These are phyloP conservation scores for Odontocerum albicorne DNA, from an alignment of 2,888 invertebrate species.

Conservation along the genomic window DNA sequence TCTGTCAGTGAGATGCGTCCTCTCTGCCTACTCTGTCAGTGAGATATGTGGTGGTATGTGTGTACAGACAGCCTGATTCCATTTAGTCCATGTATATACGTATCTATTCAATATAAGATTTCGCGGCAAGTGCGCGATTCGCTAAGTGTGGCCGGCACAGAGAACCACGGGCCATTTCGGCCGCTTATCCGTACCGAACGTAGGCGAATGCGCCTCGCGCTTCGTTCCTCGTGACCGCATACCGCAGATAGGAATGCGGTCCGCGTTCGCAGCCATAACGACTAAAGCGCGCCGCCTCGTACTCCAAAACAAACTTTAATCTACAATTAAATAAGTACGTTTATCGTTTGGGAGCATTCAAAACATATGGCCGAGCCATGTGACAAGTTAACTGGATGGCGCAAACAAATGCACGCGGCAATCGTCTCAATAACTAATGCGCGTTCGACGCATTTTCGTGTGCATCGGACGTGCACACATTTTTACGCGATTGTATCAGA, in stretches of 20 bases:
- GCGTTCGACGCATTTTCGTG: slow-evolving; percentile 6
- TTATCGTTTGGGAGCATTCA: background rate
- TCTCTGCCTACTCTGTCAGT: no score
- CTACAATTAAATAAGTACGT: background rate
- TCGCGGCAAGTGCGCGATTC: no score
- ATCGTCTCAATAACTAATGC: slow-evolving; percentile 9
- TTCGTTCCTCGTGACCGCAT: slow-evolving; percentile 34
- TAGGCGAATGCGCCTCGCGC: slow-evolving; percentile 34
- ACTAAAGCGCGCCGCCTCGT: slow-evolving; percentile 1
- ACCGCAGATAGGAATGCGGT: slow-evolving; percentile 38
- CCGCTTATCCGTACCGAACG: slow-evolving; percentile 22
- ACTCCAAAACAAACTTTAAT: slow-evolving; percentile 14
- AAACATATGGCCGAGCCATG: background rate
- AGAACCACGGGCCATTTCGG: slow-evolving; percentile 7
- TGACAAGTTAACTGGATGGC: slow-evolving; percentile 4
- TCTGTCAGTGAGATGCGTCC: no score
- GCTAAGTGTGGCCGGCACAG: slow-evolving; percentile 1
- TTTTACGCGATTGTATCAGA: slow-evolving; percentile 1
- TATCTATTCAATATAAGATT: no score
- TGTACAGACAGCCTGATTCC: no score
- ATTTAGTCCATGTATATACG: no score
- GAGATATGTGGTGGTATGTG: no score
- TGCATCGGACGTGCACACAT: background rate
- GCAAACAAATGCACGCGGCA: background rate
- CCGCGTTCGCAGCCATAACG: slow-evolving; percentile 28